Conservation (phyloP, 2,888 invertebrate species). For the Pseudolycoriella hygida region DNA sequence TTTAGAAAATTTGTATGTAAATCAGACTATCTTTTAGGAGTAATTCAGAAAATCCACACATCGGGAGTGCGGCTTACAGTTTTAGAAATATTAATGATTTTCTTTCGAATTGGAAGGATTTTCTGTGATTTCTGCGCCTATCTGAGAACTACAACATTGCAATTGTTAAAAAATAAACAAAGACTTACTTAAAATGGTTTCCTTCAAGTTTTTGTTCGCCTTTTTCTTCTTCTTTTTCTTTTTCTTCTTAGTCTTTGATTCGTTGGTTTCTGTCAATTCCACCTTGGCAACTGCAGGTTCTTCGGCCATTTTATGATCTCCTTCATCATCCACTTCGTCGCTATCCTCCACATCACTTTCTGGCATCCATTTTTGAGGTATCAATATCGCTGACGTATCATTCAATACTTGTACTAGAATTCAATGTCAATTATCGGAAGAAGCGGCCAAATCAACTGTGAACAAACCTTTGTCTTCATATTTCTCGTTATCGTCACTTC, state of each 20-base stretch:
- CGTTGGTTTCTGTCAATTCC: not conserved
- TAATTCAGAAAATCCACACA: too few species aligned
- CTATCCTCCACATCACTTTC: not conserved
- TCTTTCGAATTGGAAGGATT: too few species aligned
- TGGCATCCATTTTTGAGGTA: not conserved
- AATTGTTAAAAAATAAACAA: too few species aligned
- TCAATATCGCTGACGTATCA: not conserved
- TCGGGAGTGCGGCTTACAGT: too few species aligned
- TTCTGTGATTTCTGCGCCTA: too few species aligned
- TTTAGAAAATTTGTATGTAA: too few species aligned
- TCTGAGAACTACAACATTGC: too few species aligned
- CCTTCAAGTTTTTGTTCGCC: too few species aligned
- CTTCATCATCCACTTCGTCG: not conserved
- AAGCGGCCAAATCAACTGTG: not conserved
- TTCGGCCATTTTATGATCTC: not conserved
- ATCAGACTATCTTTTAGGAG: too few species aligned
- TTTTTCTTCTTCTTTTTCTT: not conserved
- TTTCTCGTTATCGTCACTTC: not conserved
- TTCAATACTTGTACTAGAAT: not conserved
- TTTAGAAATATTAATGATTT: too few species aligned
- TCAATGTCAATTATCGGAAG: not conserved
- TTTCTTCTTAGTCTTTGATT: not conserved
- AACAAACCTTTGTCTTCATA: too few species aligned
- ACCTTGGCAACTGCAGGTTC: not conserved
- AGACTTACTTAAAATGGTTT: too few species aligned